Evolutionary conservation across 2,113 vertebrate species (phyloP).

Genomic region (Drymodes brunneopygia): DNA sequence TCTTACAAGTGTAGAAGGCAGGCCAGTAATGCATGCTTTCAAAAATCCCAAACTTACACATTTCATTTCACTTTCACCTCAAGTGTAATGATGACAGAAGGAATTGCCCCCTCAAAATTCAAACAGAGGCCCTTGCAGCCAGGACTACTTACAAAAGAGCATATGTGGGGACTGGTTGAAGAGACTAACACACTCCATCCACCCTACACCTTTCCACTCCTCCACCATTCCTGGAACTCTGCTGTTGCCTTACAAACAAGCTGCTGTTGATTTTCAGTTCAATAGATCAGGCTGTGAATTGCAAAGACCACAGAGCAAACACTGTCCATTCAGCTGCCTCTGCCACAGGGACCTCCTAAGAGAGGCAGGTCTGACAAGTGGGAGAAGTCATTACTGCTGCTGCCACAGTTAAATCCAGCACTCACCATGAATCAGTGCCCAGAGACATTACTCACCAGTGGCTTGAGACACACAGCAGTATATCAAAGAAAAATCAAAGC

Average conservation of each 20-base stretch:
- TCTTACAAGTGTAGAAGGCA: background rate
- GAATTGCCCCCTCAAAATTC: background rate
- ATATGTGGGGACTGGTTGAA: background rate
- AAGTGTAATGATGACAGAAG: background rate
- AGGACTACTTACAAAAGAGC: background rate
- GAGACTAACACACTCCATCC: background rate
- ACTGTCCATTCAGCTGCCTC: background rate
- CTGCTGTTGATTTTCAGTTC: background rate
- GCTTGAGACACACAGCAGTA: background rate
- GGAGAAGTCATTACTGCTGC: background rate
- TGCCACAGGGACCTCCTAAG: background rate
- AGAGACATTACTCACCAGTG: conserved; percentile 10
- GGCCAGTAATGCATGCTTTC: background rate
- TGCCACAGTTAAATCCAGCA: background rate
- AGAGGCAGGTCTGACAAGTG: background rate
- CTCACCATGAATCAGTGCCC: background rate
- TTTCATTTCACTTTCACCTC: background rate
- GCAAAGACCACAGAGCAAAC: background rate
- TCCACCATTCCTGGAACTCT: background rate
- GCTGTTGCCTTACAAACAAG: background rate
- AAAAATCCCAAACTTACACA: background rate
- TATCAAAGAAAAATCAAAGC: conserved; percentile 37
- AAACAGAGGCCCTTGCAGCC: background rate
- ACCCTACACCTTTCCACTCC: background rate
- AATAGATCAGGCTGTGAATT: background rate